A percentile compares a stretch with the other conserved stretches of the same genome.
Conservation (phyloP, 2,113 vertebrate species). For the Acanthochromis polyacanthus region DNA sequence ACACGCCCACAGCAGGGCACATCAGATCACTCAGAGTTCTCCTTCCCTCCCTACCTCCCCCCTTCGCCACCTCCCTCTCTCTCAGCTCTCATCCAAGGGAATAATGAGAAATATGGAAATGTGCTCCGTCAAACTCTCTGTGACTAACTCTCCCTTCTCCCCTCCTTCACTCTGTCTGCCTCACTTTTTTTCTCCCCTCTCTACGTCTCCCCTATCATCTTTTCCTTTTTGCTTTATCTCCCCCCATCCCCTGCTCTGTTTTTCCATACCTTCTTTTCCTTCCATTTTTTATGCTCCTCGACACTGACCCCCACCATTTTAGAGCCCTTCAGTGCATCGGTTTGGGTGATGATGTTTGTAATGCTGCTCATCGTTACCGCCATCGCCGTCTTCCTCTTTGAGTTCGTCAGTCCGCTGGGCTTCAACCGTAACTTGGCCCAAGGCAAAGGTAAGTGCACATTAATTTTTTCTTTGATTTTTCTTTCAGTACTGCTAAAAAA, state of each 20-base stretch:
- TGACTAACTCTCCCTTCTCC: conserved; percentile 69
- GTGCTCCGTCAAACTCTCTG: conserved; percentile 71
- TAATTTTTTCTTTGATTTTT: no score
- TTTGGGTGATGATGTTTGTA: conserved; percentile 99
- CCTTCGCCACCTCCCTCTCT: conserved; percentile 49
- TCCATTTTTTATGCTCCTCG: conserved; percentile 16
- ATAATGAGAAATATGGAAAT: conserved; percentile 83
- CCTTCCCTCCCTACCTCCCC: conserved; percentile 3
- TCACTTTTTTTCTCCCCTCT: conserved; percentile 27
- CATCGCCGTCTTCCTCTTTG: conserved; percentile 97
- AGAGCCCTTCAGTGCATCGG: conserved; percentile 98
- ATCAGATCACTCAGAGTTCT: conserved; percentile 69
- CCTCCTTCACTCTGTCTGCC: conserved; percentile 44
- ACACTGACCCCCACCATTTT: conserved; percentile 23
- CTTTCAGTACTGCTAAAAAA: no score
- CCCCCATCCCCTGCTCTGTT: conserved; percentile 12
- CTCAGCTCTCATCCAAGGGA: conserved; percentile 77
- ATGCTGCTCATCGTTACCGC: conserved; percentile 98
- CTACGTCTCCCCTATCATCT: conserved; percentile 45
- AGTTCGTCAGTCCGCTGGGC: conserved; percentile 97
- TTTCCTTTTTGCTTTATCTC: conserved; percentile 44
- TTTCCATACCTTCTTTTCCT: conserved; percentile 15
- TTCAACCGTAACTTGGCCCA: conserved; percentile 97
- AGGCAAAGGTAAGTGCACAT: conserved; percentile 93
- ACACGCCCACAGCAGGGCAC: conserved; percentile 66